These are phyloP conservation scores for Prionchulus punctatus DNA, from an alignment of 2,888 invertebrate genomes.

Conservation along the genomic window DNA sequence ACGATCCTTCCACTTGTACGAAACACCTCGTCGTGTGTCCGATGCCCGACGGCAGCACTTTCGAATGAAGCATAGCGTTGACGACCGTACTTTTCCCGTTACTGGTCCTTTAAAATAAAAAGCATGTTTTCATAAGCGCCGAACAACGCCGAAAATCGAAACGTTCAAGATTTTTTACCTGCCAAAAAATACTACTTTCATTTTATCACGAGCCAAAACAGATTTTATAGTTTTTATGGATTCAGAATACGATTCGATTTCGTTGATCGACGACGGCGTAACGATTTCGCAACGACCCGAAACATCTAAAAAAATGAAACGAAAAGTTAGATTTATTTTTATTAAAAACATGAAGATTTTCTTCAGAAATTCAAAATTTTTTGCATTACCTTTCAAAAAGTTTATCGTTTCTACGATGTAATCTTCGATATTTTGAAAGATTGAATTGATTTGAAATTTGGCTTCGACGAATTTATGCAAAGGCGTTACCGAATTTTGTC, in stretches of 20 bases:
- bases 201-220: slow-evolving; percentile 86
- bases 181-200: slow-evolving; percentile 62
- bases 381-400: slow-evolving; percentile 58
- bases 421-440: slow-evolving; percentile 80
- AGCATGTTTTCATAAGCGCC: neutral
- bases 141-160: neutral
- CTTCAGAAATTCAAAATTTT: slow-evolving; percentile 5
- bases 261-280: slow-evolving; percentile 50
- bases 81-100: slow-evolving; percentile 99
- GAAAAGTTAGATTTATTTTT: neutral
- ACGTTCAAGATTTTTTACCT: slow-evolving; percentile 16
- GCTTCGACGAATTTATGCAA: slow-evolving; percentile 95
- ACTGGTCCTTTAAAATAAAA: slow-evolving; percentile 54
- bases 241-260: slow-evolving; percentile 58
- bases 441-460: slow-evolving; percentile 94
- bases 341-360: neutral
- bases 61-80: slow-evolving; percentile 96
- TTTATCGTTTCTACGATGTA: slow-evolving; percentile 73
- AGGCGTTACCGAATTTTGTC: too few species aligned
- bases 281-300: slow-evolving; percentile 55
- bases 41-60: slow-evolving; percentile 88
- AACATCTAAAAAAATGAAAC: slow-evolving; percentile 38
- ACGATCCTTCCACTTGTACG: slow-evolving; percentile 81
- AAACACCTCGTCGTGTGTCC: slow-evolving; percentile 99
- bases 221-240: slow-evolving; percentile 84